Conservation (phyloP, 2,113 vertebrate species). For the Sciurus niger region DNA sequence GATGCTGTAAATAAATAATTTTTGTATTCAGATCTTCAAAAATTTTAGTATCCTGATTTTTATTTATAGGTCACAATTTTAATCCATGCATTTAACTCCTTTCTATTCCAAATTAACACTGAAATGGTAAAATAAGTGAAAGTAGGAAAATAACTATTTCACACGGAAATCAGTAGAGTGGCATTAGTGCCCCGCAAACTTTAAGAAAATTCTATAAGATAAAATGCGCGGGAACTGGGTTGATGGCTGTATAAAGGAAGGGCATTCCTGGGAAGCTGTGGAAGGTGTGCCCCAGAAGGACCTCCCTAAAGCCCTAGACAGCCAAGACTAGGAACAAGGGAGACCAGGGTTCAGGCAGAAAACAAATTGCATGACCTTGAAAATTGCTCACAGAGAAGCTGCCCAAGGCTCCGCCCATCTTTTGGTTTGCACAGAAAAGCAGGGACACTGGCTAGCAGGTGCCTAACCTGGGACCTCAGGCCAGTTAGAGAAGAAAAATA, state of each 20-base stretch:
- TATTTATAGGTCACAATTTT: constrained; percentile 24
- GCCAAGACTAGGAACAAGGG: background rate
- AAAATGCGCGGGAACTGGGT: background rate
- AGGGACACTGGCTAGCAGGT: background rate
- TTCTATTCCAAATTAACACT: background rate
- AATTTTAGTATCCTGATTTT: background rate
- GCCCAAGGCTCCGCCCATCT: background rate
- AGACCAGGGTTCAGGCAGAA: background rate
- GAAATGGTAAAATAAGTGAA: background rate
- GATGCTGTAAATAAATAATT: constrained; percentile 18
- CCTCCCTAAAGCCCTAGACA: background rate
- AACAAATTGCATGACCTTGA: background rate
- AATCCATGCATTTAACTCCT: background rate
- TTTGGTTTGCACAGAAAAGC: background rate
- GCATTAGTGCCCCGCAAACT: background rate
- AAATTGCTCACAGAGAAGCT: background rate
- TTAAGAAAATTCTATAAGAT: background rate
- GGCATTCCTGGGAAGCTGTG: background rate
- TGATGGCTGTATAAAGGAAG: background rate
- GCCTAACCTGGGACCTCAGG: background rate
- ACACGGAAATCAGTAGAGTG: background rate
- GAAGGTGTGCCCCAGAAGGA: too few species aligned
- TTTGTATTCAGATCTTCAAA: background rate
- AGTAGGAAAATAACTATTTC: background rate
- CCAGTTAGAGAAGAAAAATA: background rate